These are phyloP conservation scores for Hydroisotoma schaefferi DNA, from an alignment of 2,888 invertebrate species.

Conservation along the genomic window DNA sequence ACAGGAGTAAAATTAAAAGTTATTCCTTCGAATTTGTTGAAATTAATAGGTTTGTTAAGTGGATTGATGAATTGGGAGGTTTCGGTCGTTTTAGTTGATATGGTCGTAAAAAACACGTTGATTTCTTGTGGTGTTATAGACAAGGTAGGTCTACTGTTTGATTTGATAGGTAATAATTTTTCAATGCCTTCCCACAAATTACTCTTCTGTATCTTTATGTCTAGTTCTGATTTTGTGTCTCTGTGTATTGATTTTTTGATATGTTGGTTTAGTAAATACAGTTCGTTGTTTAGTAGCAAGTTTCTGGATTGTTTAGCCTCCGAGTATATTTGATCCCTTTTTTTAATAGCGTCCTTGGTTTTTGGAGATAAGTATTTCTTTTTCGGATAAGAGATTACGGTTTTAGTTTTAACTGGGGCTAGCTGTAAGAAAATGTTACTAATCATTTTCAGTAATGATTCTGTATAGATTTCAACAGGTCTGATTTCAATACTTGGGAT, in stretches of 20 bases:
- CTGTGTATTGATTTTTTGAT: background rate
- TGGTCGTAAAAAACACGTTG: background rate
- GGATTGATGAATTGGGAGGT: background rate
- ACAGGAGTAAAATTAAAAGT: background rate
- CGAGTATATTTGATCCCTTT: background rate
- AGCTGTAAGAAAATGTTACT: background rate
- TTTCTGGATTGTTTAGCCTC: background rate
- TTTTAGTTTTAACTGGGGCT: background rate
- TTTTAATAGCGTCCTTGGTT: background rate
- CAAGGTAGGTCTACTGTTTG: background rate
- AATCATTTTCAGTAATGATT: background rate
- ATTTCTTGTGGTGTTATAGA: background rate
- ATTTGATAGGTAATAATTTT: background rate
- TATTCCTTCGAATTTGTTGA: background rate
- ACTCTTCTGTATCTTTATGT: background rate
- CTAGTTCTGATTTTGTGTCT: background rate
- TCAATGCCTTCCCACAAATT: background rate
- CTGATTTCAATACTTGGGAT: background rate
- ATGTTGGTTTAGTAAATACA: background rate
- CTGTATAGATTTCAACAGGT: background rate
- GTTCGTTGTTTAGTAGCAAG: background rate
- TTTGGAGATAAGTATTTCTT: background rate
- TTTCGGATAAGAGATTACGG: background rate
- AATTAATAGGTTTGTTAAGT: background rate
- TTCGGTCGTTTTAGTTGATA: background rate